A percentile compares a stretch with the other conserved stretches of the same genome.
Evolutionary conservation across 2,888 invertebrate genomes (phyloP).

Genomic region (Euzetes globulus): DNA sequence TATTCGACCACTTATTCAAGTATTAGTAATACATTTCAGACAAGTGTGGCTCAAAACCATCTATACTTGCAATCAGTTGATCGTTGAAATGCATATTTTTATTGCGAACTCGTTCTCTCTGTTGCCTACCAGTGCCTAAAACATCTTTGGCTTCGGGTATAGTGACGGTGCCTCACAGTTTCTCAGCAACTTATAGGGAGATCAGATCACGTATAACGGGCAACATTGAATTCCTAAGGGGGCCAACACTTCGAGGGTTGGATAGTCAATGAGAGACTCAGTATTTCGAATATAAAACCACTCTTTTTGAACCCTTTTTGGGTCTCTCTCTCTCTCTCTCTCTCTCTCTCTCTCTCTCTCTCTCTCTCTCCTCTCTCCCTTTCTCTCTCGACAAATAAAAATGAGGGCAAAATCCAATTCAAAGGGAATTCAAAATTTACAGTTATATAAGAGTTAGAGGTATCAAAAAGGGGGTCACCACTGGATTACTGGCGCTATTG

Average conservation of each 20-base stretch:
- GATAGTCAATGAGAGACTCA: background rate
- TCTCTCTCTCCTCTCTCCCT: conserved; percentile 11
- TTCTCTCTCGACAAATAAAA: background rate
- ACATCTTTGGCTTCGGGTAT: background rate
- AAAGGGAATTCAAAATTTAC: background rate
- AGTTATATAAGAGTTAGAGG: conserved; percentile 10
- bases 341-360: conserved; percentile 8
- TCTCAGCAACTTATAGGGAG: background rate
- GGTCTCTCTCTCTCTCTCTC: background rate
- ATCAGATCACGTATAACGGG: background rate
- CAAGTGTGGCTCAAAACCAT: too few species aligned
- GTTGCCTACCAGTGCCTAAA: background rate
- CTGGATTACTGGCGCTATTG: background rate
- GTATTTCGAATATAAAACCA: background rate
- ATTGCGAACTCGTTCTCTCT: background rate
- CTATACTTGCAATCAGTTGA: too few species aligned
- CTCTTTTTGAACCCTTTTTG: background rate
- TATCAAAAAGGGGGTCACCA: conserved; percentile 7
- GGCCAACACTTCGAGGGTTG: background rate
- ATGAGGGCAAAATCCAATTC: background rate
- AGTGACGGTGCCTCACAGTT: background rate
- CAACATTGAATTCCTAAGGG: background rate
- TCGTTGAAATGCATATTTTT: too few species aligned
- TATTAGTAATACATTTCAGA: background rate
- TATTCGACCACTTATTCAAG: conserved; percentile 1